Conservation (phyloP, 2,113 vertebrate species). For the Pituophis catenifer region DNA sequence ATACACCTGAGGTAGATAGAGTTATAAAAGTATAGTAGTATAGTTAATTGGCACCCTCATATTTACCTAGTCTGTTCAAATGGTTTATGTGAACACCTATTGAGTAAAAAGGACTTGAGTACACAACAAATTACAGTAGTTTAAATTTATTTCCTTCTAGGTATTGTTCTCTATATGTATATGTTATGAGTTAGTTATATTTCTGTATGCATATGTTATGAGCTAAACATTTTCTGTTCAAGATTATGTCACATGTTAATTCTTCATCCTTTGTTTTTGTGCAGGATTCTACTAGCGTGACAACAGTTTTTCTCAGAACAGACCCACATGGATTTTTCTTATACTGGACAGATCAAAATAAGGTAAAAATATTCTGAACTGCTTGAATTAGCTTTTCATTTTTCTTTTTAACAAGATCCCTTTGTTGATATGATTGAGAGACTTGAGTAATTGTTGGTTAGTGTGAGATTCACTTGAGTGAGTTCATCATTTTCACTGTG, state of each 20-base stretch:
- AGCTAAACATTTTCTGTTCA: neutral
- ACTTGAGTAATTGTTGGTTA: neutral
- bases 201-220: neutral
- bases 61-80: neutral
- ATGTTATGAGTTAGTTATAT: neutral
- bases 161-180: neutral
- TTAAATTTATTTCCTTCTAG: neutral
- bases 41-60: neutral
- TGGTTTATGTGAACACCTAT: neutral
- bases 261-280: slow-evolving; percentile 20
- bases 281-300: slow-evolving; percentile 88
- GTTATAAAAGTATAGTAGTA: neutral
- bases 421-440: neutral
- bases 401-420: neutral
- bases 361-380: slow-evolving; percentile 75
- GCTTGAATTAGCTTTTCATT: neutral
- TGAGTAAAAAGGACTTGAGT: neutral
- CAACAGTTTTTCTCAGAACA: slow-evolving; percentile 87
- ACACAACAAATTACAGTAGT: neutral
- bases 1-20: neutral
- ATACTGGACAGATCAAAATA: slow-evolving; percentile 96
- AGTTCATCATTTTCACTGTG: neutral
- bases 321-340: slow-evolving; percentile 96
- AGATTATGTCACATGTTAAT: slow-evolving; percentile 17
- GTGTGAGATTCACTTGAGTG: neutral